phyloP scores from a whole-genome alignment of 1,140 invertebrate species.

The Hermetia illucens region DNA sequence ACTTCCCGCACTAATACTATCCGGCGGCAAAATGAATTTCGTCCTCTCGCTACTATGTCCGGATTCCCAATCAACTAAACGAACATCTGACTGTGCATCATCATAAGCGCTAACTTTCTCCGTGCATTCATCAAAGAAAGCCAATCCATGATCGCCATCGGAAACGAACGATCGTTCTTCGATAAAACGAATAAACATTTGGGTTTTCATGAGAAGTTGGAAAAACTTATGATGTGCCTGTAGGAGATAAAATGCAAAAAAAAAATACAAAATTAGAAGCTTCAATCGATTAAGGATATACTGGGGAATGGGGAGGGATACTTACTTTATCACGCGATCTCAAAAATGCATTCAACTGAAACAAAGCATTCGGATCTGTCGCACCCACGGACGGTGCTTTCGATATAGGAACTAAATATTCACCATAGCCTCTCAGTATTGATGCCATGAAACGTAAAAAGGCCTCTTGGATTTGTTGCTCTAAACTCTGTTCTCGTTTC shows the following conservation, averaged over 20 bases:
- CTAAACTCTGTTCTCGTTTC: conserved; percentile 56
- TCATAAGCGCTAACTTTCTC: conserved; percentile 56
- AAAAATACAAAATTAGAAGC: background rate
- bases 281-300: conserved; percentile 1
- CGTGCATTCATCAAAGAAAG: conserved; percentile 95
- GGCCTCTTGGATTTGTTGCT: conserved; percentile 91
- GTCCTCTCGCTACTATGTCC: conserved; percentile 66
- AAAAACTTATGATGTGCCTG: conserved; percentile 87
- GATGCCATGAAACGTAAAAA: conserved; percentile 93
- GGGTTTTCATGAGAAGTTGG: conserved; percentile 75
- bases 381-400: conserved; percentile 84
- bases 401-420: conserved; percentile 84
- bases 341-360: conserved; percentile 79
- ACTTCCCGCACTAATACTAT: conserved; percentile 31
- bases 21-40: conserved; percentile 92
- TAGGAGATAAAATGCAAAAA: conserved; percentile 35
- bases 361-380: conserved; percentile 87
- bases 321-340: conserved; percentile 39
- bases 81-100: conserved; percentile 36
- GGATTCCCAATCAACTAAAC: conserved; percentile 58
- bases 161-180: conserved; percentile 98
- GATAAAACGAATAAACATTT: conserved; percentile 97
- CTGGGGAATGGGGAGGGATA: conserved; percentile 5
- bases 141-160: conserved; percentile 82
- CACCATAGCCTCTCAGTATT: conserved; percentile 82